phyloP scores from a whole-genome alignment of 2,113 vertebrate species.

The Sphaerodactylus townsendi region DNA sequence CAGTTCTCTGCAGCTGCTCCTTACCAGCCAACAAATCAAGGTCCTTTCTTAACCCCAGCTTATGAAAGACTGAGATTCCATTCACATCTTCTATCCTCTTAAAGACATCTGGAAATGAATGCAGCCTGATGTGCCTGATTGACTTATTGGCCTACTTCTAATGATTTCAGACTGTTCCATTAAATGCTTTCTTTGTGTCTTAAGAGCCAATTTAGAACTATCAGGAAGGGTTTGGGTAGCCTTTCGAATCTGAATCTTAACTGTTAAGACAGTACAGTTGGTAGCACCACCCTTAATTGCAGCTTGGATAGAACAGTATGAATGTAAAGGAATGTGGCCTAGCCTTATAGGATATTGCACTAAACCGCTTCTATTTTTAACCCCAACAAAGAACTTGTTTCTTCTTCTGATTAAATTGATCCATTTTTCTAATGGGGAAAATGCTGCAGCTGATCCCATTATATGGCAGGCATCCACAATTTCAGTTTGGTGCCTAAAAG shows the following conservation, averaged over 20 bases:
- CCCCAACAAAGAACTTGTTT: background rate
- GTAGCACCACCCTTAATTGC: background rate
- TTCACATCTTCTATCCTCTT: slow-evolving; percentile 36
- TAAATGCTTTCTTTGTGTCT: background rate
- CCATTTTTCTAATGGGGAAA: background rate
- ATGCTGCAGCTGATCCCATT: background rate
- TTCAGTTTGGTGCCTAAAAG: background rate
- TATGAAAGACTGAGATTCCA: slow-evolving; percentile 24
- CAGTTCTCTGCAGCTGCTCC: slow-evolving; percentile 34
- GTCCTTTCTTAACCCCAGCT: background rate
- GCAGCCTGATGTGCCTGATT: background rate
- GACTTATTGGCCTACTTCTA: background rate
- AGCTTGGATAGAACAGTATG: background rate
- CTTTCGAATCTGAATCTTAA: background rate
- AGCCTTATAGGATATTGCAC: background rate
- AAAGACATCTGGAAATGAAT: background rate
- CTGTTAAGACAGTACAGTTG: background rate
- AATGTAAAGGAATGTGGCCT: background rate
- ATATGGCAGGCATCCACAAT: background rate
- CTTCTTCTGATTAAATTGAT: background rate
- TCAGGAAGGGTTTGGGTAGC: background rate
- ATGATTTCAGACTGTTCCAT: background rate
- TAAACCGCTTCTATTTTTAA: background rate
- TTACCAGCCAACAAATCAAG: slow-evolving; percentile 33
- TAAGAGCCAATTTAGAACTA: background rate